phyloP scores from a whole-genome alignment of 2,888 invertebrate genomes.

The Agapetus fuscipes region DNA sequence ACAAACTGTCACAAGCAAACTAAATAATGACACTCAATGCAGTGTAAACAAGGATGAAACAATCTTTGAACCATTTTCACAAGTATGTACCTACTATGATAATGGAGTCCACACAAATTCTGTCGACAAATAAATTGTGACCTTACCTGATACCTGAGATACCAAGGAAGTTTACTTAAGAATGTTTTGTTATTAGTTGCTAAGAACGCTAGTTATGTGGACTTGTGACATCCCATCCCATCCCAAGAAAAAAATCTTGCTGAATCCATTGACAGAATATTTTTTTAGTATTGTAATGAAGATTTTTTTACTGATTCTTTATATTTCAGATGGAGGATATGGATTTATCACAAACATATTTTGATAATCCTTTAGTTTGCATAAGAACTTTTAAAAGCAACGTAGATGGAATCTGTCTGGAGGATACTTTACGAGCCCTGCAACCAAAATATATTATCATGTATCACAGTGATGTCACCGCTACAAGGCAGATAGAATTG shows the following conservation, averaged over 20 bases:
- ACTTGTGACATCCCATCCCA: too few relatives aligned
- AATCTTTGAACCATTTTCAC: conserved; percentile 53
- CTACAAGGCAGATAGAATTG: conserved; percentile 85
- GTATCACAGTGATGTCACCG: conserved; percentile 81
- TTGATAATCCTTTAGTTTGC: conserved; percentile 57
- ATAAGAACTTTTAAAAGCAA: conserved; percentile 71
- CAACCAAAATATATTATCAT: conserved; percentile 77
- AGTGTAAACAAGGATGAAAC: conserved; percentile 31
- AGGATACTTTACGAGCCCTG: conserved; percentile 54
- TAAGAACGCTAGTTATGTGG: too few relatives aligned
- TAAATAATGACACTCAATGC: conserved; percentile 17
- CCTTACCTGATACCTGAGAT: too few relatives aligned
- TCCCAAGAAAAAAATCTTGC: too few relatives aligned
- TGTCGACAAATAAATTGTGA: too few relatives aligned
- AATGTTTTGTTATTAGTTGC: too few relatives aligned
- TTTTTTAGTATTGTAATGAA: too few relatives aligned
- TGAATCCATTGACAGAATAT: too few relatives aligned
- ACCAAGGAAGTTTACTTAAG: too few relatives aligned
- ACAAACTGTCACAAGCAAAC: conserved; percentile 34
- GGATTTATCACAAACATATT: conserved; percentile 53
- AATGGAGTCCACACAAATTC: too few relatives aligned
- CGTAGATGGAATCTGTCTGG: conserved; percentile 62
- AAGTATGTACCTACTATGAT: conserved; percentile 44
- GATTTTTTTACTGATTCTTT: too few relatives aligned
- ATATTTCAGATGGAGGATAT: conserved; percentile 51